Evolutionary conservation across 2,113 vertebrate species (phyloP).

Genomic region (Baryphthengus martii): DNA sequence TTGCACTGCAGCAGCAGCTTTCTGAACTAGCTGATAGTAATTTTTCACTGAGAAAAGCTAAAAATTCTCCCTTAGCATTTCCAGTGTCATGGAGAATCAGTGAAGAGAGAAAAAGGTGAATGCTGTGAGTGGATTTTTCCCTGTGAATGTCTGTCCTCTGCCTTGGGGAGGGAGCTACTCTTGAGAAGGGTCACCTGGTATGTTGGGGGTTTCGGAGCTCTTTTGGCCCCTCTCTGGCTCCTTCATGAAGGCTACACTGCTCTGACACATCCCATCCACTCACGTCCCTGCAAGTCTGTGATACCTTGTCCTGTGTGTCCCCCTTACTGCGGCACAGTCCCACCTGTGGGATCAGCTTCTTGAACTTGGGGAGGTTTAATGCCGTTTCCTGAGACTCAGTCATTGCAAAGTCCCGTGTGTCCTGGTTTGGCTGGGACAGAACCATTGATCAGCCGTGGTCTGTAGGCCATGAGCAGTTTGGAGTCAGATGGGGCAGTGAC

Average conservation of each 20-base stretch:
- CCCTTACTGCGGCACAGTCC: not conserved
- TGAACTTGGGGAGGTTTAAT: too few species aligned
- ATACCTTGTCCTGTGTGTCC: not conserved
- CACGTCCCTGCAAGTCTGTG: not conserved
- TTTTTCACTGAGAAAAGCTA: not conserved
- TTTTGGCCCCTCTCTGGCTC: not conserved
- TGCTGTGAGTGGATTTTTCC: not conserved
- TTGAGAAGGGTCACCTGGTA: rapidly evolving
- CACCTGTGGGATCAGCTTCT: not conserved
- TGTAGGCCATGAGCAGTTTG: too few species aligned
- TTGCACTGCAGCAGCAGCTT: not conserved
- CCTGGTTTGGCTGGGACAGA: too few species aligned
- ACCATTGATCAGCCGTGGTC: too few species aligned
- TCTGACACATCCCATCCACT: not conserved
- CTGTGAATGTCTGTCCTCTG: not conserved
- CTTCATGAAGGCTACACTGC: too few species aligned
- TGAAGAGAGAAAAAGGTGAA: not conserved
- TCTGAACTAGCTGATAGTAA: not conserved
- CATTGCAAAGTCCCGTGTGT: not conserved
- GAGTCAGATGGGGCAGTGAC: too few species aligned
- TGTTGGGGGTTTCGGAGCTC: not conserved
- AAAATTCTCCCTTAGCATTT: not conserved
- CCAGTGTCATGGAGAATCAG: not conserved
- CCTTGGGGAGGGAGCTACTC: not conserved
- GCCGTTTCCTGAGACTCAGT: not conserved